Evolutionary conservation across 2,888 invertebrate genomes (phyloP).

Genomic region (Zeuzera pyrina): DNA sequence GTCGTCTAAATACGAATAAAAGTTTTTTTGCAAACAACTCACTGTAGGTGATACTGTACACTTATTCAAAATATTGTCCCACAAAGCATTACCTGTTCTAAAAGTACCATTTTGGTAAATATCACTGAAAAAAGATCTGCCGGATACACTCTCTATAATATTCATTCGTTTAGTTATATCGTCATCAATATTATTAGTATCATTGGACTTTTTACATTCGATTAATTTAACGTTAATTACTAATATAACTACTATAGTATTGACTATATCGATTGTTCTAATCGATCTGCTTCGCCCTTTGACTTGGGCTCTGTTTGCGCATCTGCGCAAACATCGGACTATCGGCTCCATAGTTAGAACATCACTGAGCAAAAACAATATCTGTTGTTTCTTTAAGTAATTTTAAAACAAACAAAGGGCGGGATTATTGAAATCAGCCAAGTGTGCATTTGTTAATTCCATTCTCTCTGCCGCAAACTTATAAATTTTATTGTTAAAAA

Average conservation of each 20-base stretch:
- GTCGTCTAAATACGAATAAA: slow-evolving; percentile 80
- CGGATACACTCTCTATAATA: slow-evolving; percentile 44
- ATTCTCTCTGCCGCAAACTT: slow-evolving; percentile 28
- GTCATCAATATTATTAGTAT: slow-evolving; percentile 22
- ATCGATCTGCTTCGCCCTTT: not conserved
- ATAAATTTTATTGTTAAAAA: slow-evolving; percentile 28
- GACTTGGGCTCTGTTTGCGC: not conserved
- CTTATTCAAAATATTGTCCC: slow-evolving; percentile 82
- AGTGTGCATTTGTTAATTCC: slow-evolving; percentile 26
- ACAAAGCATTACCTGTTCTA: slow-evolving; percentile 77
- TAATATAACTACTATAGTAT: slow-evolving; percentile 32
- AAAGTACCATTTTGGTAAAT: slow-evolving; percentile 61
- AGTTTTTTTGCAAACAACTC: slow-evolving; percentile 84
- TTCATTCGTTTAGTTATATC: slow-evolving; percentile 43
- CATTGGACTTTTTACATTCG: slow-evolving; percentile 28
- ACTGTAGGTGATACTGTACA: slow-evolving; percentile 78
- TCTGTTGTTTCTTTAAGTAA: slow-evolving; percentile 20
- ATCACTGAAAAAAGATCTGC: slow-evolving; percentile 47
- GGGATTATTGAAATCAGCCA: slow-evolving; percentile 17
- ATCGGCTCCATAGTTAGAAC: slow-evolving; percentile 38
- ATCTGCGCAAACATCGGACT: no score
- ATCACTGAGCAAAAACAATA: slow-evolving; percentile 28
- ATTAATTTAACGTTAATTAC: slow-evolving; percentile 29
- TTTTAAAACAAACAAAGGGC: slow-evolving; percentile 19
- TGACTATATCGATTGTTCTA: slow-evolving; percentile 22